These are phyloP conservation scores for Elaphurus davidianus DNA, from an alignment of 2,113 vertebrate species.

Conservation along the genomic window DNA sequence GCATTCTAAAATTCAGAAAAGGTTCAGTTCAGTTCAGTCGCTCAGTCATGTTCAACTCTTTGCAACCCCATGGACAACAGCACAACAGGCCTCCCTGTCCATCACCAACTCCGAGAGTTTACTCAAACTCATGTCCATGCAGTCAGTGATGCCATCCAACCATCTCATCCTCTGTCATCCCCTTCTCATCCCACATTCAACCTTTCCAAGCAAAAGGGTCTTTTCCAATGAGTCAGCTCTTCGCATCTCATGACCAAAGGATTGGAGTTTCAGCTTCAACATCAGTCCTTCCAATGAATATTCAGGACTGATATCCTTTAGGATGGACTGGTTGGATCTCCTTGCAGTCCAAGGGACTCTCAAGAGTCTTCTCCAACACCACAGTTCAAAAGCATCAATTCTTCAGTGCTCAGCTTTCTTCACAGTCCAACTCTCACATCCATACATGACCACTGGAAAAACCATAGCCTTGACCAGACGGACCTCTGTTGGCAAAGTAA, in stretches of 20 bases:
- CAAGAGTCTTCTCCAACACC: not conserved
- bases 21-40: not conserved
- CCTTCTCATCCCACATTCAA: not conserved
- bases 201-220: not conserved
- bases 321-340: not conserved
- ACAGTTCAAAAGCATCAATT: not conserved
- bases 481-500: not conserved
- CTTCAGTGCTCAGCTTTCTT: not conserved
- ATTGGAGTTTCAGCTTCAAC: not conserved
- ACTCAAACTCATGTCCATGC: not conserved
- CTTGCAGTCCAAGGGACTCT: not conserved
- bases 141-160: not conserved
- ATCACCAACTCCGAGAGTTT: not conserved
- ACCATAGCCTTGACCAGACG: not conserved
- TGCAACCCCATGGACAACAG: not conserved
- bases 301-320: not conserved
- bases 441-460: not conserved
- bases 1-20: not conserved
- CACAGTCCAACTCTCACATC: not conserved
- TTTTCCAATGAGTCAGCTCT: not conserved
- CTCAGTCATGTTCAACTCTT: not conserved
- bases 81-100: not conserved
- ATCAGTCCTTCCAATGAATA: not conserved
- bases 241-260: not conserved
- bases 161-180: not conserved